Base-by-base conservation (phyloP, 2,113 vertebrate genomes). In the Cephalophus harveyi region DNA sequence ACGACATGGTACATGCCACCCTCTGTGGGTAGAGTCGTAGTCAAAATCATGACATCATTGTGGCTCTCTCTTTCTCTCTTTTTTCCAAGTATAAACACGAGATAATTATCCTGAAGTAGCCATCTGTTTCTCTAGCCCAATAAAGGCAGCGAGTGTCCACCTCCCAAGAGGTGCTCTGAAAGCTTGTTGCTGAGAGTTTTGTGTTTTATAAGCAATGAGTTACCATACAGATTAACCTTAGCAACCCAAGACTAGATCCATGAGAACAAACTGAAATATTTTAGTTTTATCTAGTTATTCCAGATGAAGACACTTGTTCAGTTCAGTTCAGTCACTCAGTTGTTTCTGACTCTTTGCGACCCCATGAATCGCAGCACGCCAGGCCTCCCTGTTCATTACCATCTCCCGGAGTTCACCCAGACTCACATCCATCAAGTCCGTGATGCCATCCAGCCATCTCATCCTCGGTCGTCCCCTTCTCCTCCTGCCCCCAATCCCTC, bases 41-140 rank as follows among this genome's bases (percentile, higher is more conserved):
- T 94, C 79, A 82, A 25, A 33, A 76, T 78, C 50, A 19, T 76
- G 67, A 67, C 40, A 21, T 76, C n/a, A 67, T 0, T 82, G 87
- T 55, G 95, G 89, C 30, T 62, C 85, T 64, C 43, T 6, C n/a
- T 83, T 54, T 78, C 9, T 43, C n/a, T 71, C 54, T 91, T 28
- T 87, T 79, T 81, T 81, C 93, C 54, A 87, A 95, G 91, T 67
- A 88, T 74, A 96, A 92, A 84, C 60, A 67, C 28, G 40, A 40
- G 89, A 13, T 87, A 27, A 67, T 95, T 94, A 88, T 46, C 92
- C 88, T 79, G 25, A 95, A 84, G 28, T 30, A 43, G 40, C 87
- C 87, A 64, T 96, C 21, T 89, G 87, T 89, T 96, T 79, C 74
- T 89, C 81, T 67, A 21, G 54, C 33, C 7, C 91, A 87, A 11